Evolutionary conservation across 2,113 vertebrate genomes (phyloP).

Genomic region (Brevimyrus niger): DNA sequence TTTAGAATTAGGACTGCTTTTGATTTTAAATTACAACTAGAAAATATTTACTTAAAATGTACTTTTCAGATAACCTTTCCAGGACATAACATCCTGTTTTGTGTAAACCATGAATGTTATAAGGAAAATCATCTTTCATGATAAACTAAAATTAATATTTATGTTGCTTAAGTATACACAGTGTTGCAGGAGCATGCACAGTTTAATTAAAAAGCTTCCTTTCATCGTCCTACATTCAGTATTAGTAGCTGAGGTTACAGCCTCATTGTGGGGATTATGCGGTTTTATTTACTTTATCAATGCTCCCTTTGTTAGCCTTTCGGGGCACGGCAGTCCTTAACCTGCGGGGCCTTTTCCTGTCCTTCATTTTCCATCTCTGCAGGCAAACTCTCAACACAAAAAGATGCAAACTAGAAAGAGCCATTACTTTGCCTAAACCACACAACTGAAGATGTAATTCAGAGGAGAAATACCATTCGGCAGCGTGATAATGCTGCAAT

Average conservation of each 20-base stretch:
- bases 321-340: constrained; percentile 9
- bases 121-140: neutral
- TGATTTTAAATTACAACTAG: neutral
- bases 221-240: neutral
- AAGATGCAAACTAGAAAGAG: neutral
- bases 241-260: neutral
- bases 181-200: neutral
- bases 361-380: neutral
- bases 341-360: neutral
- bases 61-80: neutral
- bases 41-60: neutral
- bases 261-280: constrained; percentile 11
- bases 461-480: neutral
- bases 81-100: neutral
- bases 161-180: neutral
- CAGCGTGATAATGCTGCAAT: neutral
- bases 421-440: neutral
- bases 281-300: constrained; percentile 27
- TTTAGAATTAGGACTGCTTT: neutral
- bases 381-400: neutral
- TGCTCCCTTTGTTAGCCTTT: constrained; percentile 29
- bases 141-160: neutral
- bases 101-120: neutral
- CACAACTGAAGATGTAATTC: neutral
- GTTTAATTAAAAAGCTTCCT: neutral